Conservation (phyloP, 2,888 invertebrate species). For the Sisyra nigra region DNA sequence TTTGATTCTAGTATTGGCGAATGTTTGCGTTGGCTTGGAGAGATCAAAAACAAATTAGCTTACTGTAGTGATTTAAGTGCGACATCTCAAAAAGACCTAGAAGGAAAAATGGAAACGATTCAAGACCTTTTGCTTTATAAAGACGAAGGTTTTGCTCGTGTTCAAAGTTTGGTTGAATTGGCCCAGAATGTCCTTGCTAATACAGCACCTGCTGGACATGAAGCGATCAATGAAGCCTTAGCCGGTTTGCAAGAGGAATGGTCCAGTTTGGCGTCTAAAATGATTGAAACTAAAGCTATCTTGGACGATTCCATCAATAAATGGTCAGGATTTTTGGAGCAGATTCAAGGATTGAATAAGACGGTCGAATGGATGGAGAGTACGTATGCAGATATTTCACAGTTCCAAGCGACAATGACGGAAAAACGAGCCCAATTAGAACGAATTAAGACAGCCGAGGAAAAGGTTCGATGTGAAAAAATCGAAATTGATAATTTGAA, state of each 20-base stretch:
- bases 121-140: constrained; percentile 80
- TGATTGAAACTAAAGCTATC: constrained; percentile 78
- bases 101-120: constrained; percentile 66
- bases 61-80: constrained; percentile 73
- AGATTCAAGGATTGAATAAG: constrained; percentile 71
- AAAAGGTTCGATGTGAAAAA: constrained; percentile 77
- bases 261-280: constrained; percentile 72
- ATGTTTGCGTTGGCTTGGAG: constrained; percentile 70
- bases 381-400: constrained; percentile 55
- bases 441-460: constrained; percentile 69
- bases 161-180: constrained; percentile 76
- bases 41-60: constrained; percentile 66
- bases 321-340: constrained; percentile 82
- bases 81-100: constrained; percentile 70
- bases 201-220: constrained; percentile 78
- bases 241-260: constrained; percentile 77
- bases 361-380: constrained; percentile 62
- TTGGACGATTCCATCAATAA: constrained; percentile 79
- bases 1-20: constrained; percentile 67
- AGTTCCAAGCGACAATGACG: constrained; percentile 63
- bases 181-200: constrained; percentile 84
- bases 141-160: constrained; percentile 81
- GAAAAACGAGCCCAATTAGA: constrained; percentile 79
- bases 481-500: constrained; percentile 77
- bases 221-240: constrained; percentile 67